A percentile compares a stretch with the other conserved stretches of the same genome.
These are phyloP conservation scores for Oncorhynchus masou DNA, from an alignment of 2,113 vertebrate species.

Conservation along the genomic window DNA sequence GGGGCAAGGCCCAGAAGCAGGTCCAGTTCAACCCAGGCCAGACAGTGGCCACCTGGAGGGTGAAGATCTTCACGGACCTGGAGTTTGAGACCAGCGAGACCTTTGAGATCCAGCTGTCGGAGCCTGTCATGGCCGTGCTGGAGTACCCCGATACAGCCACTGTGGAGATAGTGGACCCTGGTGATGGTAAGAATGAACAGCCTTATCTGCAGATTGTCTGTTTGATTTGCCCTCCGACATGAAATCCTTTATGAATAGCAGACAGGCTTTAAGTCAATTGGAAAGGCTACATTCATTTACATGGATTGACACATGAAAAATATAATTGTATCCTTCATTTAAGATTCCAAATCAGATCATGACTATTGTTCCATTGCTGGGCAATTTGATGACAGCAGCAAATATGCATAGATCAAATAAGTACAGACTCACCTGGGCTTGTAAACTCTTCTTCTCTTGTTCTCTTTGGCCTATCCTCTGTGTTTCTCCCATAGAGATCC, in stretches of 20 bases:
- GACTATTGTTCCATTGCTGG: no score
- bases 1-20: slow-evolving; percentile 79
- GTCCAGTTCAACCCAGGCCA: slow-evolving; percentile 86
- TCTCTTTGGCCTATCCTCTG: neutral
- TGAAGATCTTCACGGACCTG: slow-evolving; percentile 81
- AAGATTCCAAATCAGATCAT: no score
- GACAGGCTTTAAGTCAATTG: neutral
- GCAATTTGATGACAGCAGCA: no score
- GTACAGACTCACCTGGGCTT: no score
- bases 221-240: no score
- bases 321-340: no score
- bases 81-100: slow-evolving; percentile 83
- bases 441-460: no score
- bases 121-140: slow-evolving; percentile 81
- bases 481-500: neutral
- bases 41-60: slow-evolving; percentile 78
- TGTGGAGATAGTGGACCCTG: slow-evolving; percentile 84
- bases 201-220: no score
- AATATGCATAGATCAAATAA: no score
- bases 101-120: slow-evolving; percentile 83
- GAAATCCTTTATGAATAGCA: no score
- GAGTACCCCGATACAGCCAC: slow-evolving; percentile 77
- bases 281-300: neutral
- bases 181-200: slow-evolving; percentile 72
- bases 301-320: no score